Conservation (phyloP, 2,888 invertebrate species). For the Coelogynopora nodosa region DNA sequence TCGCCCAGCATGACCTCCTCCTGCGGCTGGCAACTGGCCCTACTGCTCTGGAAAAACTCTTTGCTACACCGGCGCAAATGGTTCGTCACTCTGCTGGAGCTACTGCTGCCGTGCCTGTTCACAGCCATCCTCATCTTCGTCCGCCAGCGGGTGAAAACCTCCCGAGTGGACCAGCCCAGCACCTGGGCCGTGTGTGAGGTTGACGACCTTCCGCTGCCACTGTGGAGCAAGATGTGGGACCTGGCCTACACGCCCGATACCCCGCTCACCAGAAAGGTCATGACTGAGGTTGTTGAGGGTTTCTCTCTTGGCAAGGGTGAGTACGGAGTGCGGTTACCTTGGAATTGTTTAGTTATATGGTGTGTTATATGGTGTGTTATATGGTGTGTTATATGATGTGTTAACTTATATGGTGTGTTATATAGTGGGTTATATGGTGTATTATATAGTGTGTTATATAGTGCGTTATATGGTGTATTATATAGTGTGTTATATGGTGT, state of each 20-base stretch:
- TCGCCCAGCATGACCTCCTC: too few relatives aligned
- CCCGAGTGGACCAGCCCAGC: slow-evolving; percentile 54
- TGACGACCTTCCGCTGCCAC: slow-evolving; percentile 41
- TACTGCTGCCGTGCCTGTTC: slow-evolving; percentile 61
- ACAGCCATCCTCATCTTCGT: slow-evolving; percentile 69
- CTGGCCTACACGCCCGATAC: slow-evolving; percentile 51
- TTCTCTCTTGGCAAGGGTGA: neutral
- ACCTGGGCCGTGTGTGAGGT: slow-evolving; percentile 52
- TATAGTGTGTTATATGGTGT: too few relatives aligned
- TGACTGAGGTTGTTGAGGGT: slow-evolving; percentile 44
- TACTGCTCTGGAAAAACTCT: slow-evolving; percentile 80
- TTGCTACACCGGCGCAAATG: slow-evolving; percentile 73
- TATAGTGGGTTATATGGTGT: too few relatives aligned
- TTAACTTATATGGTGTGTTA: too few relatives aligned
- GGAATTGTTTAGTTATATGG: too few relatives aligned
- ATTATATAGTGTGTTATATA: too few relatives aligned
- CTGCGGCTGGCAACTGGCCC: slow-evolving; percentile 62
- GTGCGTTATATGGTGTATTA: too few relatives aligned
- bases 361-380: too few relatives aligned
- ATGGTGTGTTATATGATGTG: too few relatives aligned
- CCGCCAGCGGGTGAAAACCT: slow-evolving; percentile 69
- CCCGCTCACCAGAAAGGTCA: slow-evolving; percentile 49
- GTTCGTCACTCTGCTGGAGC: slow-evolving; percentile 69
- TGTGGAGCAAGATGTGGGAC: slow-evolving; percentile 34
- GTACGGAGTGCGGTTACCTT: too few relatives aligned